phyloP scores from a whole-genome alignment of 2,797 vertebrate genomes.

The Rachycentron canadum region DNA sequence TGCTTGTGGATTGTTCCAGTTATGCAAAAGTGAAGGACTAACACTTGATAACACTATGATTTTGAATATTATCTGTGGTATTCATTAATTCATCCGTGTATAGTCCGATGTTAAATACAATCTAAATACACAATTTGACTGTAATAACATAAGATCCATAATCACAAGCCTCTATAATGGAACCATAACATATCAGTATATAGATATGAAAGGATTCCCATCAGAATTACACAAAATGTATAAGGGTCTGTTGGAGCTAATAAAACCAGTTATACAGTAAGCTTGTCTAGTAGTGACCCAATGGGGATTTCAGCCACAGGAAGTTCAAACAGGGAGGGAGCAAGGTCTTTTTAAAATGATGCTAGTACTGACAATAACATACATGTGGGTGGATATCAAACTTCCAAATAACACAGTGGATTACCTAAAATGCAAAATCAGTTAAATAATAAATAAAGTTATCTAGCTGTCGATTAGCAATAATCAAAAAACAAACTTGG shows the following conservation, averaged over 20 bases:
- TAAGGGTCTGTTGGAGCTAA: slow-evolving; percentile 1
- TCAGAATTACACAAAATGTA: too few relatives aligned
- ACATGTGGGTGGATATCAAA: not conserved
- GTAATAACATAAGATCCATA: not conserved
- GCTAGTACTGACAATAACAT: not conserved
- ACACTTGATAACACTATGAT: not conserved
- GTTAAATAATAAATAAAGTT: not conserved
- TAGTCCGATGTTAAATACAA: not conserved
- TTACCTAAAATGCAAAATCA: not conserved
- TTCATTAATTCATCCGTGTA: not conserved
- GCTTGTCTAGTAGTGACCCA: not conserved
- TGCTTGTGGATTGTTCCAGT: not conserved
- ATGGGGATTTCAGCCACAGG: slow-evolving; percentile 11
- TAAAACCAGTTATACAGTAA: slow-evolving; percentile 4
- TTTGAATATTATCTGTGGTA: not conserved
- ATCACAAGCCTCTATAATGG: not conserved
- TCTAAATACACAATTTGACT: not conserved
- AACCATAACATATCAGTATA: not conserved
- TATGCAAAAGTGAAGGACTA: not conserved
- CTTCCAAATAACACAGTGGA: not conserved
- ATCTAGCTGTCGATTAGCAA: not conserved
- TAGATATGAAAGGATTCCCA: not conserved
- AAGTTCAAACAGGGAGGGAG: slow-evolving; percentile 3
- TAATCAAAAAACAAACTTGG: not conserved
- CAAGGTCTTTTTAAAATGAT: not conserved